phyloP scores from a whole-genome alignment of 2,113 vertebrate genomes.

The Nerophis ophidion region DNA sequence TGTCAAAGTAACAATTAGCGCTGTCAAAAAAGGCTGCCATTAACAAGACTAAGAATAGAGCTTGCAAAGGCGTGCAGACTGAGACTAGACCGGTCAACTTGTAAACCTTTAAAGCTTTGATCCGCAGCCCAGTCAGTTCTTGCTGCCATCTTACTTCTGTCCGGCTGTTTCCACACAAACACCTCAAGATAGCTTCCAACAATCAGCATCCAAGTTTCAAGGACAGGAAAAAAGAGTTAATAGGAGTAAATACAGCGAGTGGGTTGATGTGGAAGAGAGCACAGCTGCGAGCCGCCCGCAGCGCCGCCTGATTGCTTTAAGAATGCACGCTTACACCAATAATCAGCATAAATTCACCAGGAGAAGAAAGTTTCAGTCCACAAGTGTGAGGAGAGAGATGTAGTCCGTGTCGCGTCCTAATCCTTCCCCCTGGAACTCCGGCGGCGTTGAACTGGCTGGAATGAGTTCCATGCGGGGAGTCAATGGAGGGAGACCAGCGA shows the following conservation, averaged over 20 bases:
- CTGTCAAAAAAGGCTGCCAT: too few species aligned
- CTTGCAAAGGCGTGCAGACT: neutral
- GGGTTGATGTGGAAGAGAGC: slow-evolving; percentile 28
- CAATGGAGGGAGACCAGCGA: slow-evolving; percentile 67
- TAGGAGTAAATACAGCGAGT: slow-evolving; percentile 35
- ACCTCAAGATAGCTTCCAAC: slow-evolving; percentile 36
- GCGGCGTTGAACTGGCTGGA: slow-evolving; percentile 67
- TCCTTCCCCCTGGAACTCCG: slow-evolving; percentile 65
- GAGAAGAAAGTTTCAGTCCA: slow-evolving; percentile 41
- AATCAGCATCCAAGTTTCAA: slow-evolving; percentile 32
- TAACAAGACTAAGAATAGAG: neutral
- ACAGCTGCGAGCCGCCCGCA: slow-evolving; percentile 23
- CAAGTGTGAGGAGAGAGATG: slow-evolving; percentile 46
- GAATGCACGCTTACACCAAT: slow-evolving; percentile 35
- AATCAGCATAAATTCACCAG: slow-evolving; percentile 55
- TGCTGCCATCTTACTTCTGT: slow-evolving; percentile 8
- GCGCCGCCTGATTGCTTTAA: slow-evolving; percentile 47
- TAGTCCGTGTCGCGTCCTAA: slow-evolving; percentile 59
- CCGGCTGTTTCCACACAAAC: slow-evolving; percentile 36
- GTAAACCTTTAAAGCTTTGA: neutral
- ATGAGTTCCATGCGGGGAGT: slow-evolving; percentile 65
- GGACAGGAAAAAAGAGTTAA: slow-evolving; percentile 19
- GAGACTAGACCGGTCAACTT: neutral
- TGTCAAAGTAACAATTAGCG: neutral
- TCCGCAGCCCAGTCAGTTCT: neutral